Evolutionary conservation across 2,888 invertebrate species (phyloP).

Genomic region (Trachelus stipa): DNA sequence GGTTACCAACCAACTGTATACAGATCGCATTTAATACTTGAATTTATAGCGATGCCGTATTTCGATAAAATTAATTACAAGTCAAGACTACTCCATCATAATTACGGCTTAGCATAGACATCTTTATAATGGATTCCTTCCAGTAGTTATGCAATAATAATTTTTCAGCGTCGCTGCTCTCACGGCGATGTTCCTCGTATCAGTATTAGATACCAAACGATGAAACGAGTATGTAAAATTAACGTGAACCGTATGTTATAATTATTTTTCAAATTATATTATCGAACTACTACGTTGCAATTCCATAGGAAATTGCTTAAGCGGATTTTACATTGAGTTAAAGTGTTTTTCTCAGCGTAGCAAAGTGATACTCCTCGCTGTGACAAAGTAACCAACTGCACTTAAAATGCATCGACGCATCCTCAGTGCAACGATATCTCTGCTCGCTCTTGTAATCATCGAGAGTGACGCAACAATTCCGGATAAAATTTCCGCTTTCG

Average conservation of each 20-base stretch:
- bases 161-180: neutral
- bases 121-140: neutral
- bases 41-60: neutral
- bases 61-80: neutral
- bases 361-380: neutral
- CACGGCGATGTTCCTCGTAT: neutral
- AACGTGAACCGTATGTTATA: neutral
- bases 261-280: neutral
- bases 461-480: neutral
- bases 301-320: neutral
- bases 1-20: neutral
- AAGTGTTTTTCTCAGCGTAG: neutral
- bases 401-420: neutral
- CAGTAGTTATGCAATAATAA: neutral
- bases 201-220: neutral
- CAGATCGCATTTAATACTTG: neutral
- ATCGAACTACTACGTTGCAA: neutral
- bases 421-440: neutral
- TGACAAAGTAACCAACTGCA: neutral
- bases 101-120: neutral
- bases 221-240: neutral
- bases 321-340: too few species aligned
- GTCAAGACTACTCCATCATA: neutral
- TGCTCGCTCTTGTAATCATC: neutral
- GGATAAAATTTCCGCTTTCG: neutral